Evolutionary conservation across 2,888 invertebrate genomes (phyloP), one percentile per base, ranked within the genome.

Genomic region (Aquatica leii): DNA sequence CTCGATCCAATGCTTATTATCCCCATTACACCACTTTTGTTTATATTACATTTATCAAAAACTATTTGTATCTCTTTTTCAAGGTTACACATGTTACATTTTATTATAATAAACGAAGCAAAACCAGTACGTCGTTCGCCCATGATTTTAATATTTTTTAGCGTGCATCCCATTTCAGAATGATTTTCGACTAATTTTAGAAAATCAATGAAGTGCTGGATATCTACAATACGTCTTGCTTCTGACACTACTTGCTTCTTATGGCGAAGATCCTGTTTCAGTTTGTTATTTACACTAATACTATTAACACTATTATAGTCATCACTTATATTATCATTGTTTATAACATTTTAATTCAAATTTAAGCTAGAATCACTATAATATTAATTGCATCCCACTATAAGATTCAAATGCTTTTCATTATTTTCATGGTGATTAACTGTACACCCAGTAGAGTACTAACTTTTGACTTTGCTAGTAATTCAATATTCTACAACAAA

Each of bases 31-130:
- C n/a, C n/a, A n/a, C n/a, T n/a, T n/a, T n/a, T n/a, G n/a, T n/a
- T n/a, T n/a, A n/a, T n/a, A n/a, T n/a, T n/a, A n/a, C n/a, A n/a
- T n/a, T n/a, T n/a, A n/a, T n/a, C n/a, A n/a, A n/a, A n/a, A n/a
- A n/a, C n/a, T n/a, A n/a, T n/a, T n/a, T n/a, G n/a, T n/a, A n/a
- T n/a, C n/a, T n/a, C n/a, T n/a, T n/a, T n/a, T n/a, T n/a, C n/a
- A n/a, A n/a, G n/a, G n/a, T 2, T 34, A 24, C 12, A 51, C 1
- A 52, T 52, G n/a, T 52, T 52, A 35, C 35, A 52, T n/a, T 49
- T 49, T 4, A 15, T 11, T 2, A 17, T 6, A 46, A 46, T 49
- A n/a, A 20, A 11, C 1, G 50, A 21, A 14, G 24, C 50, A 21
- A 50, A 20, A 20, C 50, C 50, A 50, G 21, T 2, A 6, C 24